Percentiles rank a stretch among this genome's conserved stretches.
Evolutionary conservation across 2,797 vertebrate species (phyloP).

Genomic region (Gymnopithys bicolor): DNA sequence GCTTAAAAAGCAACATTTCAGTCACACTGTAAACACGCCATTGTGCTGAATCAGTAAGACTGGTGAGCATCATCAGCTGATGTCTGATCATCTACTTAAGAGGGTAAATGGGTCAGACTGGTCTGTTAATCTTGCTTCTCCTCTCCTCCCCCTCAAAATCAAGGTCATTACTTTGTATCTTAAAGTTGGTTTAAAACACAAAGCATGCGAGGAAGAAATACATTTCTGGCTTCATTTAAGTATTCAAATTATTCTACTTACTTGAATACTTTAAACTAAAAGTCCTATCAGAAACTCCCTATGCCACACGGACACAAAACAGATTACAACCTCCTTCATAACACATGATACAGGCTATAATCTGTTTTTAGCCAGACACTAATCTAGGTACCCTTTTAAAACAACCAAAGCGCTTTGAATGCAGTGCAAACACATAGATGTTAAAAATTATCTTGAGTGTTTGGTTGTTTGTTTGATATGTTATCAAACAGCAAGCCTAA

Average conservation of each 20-base stretch:
- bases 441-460: neutral
- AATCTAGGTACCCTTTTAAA: neutral
- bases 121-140: constrained; percentile 21
- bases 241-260: neutral
- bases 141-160: neutral
- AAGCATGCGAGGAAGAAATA: neutral
- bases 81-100: constrained; percentile 66
- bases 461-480: neutral
- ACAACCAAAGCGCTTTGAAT: neutral
- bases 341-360: neutral
- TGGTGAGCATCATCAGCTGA: constrained; percentile 64
- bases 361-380: neutral
- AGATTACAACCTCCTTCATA: neutral
- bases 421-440: neutral
- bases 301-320: neutral
- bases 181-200: neutral
- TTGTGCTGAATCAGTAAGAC: constrained; percentile 60
- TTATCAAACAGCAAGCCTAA: neutral
- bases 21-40: constrained; percentile 3
- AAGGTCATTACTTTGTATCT: neutral
- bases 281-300: neutral
- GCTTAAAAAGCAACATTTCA: neutral
- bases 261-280: neutral
- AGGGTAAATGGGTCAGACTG: constrained; percentile 68
- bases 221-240: neutral